These are phyloP conservation scores for Danaus plexippus DNA, from an alignment of 1,140 invertebrate species.

Conservation along the genomic window DNA sequence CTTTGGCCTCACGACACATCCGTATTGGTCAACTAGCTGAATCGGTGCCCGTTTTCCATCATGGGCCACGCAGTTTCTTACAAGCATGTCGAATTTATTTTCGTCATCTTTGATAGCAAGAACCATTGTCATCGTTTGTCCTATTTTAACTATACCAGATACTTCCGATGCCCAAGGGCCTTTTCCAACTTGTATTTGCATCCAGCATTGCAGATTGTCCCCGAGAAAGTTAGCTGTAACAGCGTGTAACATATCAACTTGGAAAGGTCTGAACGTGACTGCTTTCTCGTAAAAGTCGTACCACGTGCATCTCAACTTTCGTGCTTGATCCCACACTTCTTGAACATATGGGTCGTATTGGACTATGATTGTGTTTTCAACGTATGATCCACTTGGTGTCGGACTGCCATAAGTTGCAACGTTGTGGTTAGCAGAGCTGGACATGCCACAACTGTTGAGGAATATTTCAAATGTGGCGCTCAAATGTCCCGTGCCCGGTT, in stretches of 20 bases:
- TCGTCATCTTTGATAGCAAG: slow-evolving; percentile 95
- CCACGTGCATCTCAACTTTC: slow-evolving; percentile 92
- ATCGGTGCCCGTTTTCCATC: slow-evolving; percentile 94
- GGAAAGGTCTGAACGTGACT: slow-evolving; percentile 93
- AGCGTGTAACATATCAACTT: slow-evolving; percentile 94
- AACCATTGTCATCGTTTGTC: slow-evolving; percentile 97
- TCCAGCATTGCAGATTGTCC: slow-evolving; percentile 96
- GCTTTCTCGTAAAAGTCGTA: slow-evolving; percentile 96
- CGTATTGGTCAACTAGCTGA: slow-evolving; percentile 92
- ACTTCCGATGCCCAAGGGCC: slow-evolving; percentile 96
- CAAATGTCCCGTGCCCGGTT: slow-evolving; percentile 89
- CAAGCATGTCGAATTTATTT: slow-evolving; percentile 96
- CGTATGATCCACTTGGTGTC: slow-evolving; percentile 91
- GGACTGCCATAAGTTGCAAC: slow-evolving; percentile 84
- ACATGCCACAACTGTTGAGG: slow-evolving; percentile 92
- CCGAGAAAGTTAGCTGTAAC: slow-evolving; percentile 95
- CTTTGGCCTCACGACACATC: slow-evolving; percentile 92
- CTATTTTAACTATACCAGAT: slow-evolving; percentile 94
- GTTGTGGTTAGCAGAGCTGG: slow-evolving; percentile 88
- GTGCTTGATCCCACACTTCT: slow-evolving; percentile 88
- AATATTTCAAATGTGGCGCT: slow-evolving; percentile 94
- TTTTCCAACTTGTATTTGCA: slow-evolving; percentile 96
- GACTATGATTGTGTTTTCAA: slow-evolving; percentile 95
- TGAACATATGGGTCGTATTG: slow-evolving; percentile 96
- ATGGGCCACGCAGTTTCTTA: slow-evolving; percentile 93